Base-by-base conservation (phyloP, 2,888 invertebrate genomes). In the Trissonchulus latispiculum region DNA sequence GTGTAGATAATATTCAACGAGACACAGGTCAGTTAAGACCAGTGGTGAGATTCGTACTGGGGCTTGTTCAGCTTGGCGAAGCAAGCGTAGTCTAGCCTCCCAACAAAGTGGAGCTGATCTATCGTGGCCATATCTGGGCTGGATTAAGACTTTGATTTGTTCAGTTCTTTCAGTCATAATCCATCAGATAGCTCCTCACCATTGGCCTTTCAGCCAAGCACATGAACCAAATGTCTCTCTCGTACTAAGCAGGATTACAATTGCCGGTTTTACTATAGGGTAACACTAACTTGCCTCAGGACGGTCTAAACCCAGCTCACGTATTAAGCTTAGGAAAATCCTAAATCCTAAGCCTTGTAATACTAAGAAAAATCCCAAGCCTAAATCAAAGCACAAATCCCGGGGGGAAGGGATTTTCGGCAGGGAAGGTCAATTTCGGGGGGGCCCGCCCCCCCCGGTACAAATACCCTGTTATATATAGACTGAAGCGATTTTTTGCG, bases 161-260 rank as follows among this genome's bases (percentile, higher is more conserved):
- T 84, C 83, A 85, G 84, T 82, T 84, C 83, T 80, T 84, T 84
- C 83, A 85, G 84, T 80, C 81, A 86, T 88, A 88, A 87, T 88
- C 87, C 87, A 85, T 84, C 87, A 85, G 86, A 87, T 88, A 88
- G 87, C 88, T 85, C 88, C 87, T 87, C 87, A 87, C 87, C 88
- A 88, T 84, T 86, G 87, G 85, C 86, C 86, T 84, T 84, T 88
- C 87, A 86, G 84, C 85, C 86, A 85, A 87, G 87, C 87, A 86
- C 87, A 83, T 86, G 85, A 86, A 87, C 87, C 87, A 87, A 86
- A 83, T 85, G 86, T 87, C 87, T 85, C 78, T 78, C 78, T 78
- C 78, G 77, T 78, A 78, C 78, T 78, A 75, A 77, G 78, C 77
- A 78, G 77, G 77, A 80, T 80, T 80, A 80, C 79, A 77, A 75